These are phyloP conservation scores for Venusia cambrica DNA, from an alignment of 2,888 invertebrate genomes.

Conservation along the genomic window DNA sequence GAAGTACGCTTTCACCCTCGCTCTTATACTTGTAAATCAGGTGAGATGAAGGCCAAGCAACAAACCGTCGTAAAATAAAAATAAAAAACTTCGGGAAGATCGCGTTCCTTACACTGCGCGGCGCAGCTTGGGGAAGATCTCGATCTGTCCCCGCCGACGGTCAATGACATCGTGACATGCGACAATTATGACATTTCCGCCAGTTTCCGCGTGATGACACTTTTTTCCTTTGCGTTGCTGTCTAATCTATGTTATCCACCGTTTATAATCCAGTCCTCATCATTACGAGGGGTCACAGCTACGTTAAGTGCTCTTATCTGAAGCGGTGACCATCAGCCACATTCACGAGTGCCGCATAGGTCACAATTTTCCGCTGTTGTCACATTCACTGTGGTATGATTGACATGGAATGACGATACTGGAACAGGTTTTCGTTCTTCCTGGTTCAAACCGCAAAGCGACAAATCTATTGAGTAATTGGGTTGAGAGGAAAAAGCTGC, in stretches of 20 bases:
- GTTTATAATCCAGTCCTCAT: constrained; percentile 7
- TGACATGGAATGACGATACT: too few relatives aligned
- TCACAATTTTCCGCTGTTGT: too few relatives aligned
- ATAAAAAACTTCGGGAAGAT: too few relatives aligned
- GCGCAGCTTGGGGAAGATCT: constrained; percentile 29
- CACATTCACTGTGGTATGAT: too few relatives aligned
- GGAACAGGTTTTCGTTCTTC: too few relatives aligned
- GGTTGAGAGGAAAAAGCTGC: constrained; percentile 5
- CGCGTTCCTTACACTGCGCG: too few relatives aligned
- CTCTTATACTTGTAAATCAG: too few relatives aligned
- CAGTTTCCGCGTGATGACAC: constrained; percentile 23
- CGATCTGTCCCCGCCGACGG: constrained; percentile 16
- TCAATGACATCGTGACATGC: constrained; percentile 21
- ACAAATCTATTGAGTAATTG: constrained; percentile 6
- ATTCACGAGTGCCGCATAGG: too few relatives aligned
- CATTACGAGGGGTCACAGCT: constrained; percentile 6
- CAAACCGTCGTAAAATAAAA: too few relatives aligned
- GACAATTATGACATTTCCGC: constrained; percentile 24
- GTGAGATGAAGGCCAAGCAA: too few relatives aligned
- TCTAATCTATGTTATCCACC: constrained; percentile 15
- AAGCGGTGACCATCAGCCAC: too few relatives aligned
- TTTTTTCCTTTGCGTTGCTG: constrained; percentile 22
- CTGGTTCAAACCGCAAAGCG: constrained; percentile 9
- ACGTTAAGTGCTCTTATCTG: constrained; percentile 2
- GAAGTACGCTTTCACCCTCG: too few relatives aligned